These are phyloP conservation scores for Xiphorhynchus elegans DNA, from an alignment of 2,113 vertebrate species.

Conservation along the genomic window DNA sequence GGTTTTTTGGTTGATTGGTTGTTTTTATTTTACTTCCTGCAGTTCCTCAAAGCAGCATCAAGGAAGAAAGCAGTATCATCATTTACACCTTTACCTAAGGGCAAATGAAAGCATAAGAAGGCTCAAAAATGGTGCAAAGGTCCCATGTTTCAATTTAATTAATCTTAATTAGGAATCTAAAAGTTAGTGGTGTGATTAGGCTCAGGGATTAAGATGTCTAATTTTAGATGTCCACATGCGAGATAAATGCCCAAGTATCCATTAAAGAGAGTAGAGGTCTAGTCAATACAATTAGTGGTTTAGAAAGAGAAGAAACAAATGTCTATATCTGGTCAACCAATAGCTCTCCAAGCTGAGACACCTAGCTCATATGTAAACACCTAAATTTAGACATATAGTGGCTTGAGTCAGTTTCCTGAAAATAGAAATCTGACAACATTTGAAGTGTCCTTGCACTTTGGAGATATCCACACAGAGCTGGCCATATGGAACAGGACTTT, in stretches of 20 bases:
- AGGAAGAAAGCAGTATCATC: not conserved
- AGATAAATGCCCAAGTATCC: constrained; percentile 20
- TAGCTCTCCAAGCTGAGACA: not conserved
- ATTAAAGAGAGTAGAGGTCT: constrained; percentile 34
- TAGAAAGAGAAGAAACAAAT: constrained; percentile 45
- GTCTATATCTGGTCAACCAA: constrained; percentile 44
- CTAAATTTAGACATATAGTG: constrained; percentile 36
- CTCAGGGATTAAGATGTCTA: not conserved
- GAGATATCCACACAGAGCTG: not conserved
- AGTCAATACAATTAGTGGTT: constrained; percentile 53
- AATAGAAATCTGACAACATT: constrained; percentile 36
- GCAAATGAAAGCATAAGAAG: not conserved
- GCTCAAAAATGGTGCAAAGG: not conserved
- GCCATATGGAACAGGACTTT: rapidly evolving
- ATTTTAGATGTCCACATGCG: not conserved
- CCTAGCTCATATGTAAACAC: not conserved
- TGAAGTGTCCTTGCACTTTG: not conserved
- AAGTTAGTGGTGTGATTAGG: constrained; percentile 1
- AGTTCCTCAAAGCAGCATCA: not conserved
- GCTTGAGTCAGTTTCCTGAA: constrained; percentile 37
- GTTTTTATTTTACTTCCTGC: not conserved
- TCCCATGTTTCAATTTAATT: constrained; percentile 8
- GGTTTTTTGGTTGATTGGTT: too few relatives aligned
- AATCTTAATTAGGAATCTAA: constrained; percentile 10
- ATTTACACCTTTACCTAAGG: not conserved